Evolutionary conservation across 2,888 invertebrate species (phyloP), one percentile per base, ranked within the genome.

Genomic region (Drymonia ruficornis): DNA sequence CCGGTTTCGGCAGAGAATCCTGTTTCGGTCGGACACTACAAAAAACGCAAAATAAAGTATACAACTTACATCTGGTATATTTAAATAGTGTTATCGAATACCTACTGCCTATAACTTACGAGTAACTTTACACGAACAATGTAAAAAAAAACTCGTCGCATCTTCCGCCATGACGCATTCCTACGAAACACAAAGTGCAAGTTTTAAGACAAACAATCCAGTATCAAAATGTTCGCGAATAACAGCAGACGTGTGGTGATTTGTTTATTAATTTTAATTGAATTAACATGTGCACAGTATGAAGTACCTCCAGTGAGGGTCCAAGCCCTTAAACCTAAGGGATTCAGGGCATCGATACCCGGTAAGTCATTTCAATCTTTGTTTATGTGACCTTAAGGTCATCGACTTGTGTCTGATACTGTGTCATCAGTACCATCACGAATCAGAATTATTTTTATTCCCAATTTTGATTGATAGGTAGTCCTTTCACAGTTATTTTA

Each of bases 311-410:
- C 87, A 44, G 92, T 95, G 2, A 86, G 72, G n/a, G 87, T 95
- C 45, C 88, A 94, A 61, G 93, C 91, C 0, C 83, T 94, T 1
- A 80, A 76, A 50, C 95, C 95, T 0, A 93, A 80, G 78, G 95
- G 95, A 63, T 81, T 95, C 12, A 81, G 88, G 15, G 93, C 94
- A 12, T 95, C 94, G 0, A 93, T 95, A 70, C 94, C 94, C 67
- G 93, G 95, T 94, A 72, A 80, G 85, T 67, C 34, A 31, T 2
- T 1, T 15, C 16, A n/a, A 16, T 23, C 23, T 40, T 29, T 12
- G 8, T 18, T 29, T 31, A 29, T 12, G 12, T 52, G 29, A 51
- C 19, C 44, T 36, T 51, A 12, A 23, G 47, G 46, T 48, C 19
- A 38, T 29, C 23, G 43, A 43, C 19, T 40, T n/a, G n/a, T 38